Conservation (phyloP, 1,140 invertebrate genomes). For the Periplaneta americana region DNA sequence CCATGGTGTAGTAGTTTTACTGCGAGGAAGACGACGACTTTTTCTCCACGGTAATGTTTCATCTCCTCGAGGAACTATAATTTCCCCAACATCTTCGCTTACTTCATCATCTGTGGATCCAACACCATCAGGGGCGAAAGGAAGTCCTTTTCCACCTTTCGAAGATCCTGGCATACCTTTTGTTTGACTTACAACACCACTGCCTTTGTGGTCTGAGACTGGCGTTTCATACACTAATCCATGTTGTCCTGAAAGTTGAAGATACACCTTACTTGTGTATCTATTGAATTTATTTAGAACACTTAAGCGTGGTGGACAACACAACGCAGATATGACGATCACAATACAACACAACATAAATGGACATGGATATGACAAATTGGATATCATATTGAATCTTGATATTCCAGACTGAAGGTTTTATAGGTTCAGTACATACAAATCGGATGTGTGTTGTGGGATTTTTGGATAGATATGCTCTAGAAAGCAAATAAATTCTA, state of each 20-base stretch:
- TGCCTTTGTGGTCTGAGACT: conserved; percentile 29
- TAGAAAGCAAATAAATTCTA: no score
- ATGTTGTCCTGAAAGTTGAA: conserved; percentile 29
- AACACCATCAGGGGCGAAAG: neutral
- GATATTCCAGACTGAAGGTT: no score
- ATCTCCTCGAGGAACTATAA: conserved; percentile 39
- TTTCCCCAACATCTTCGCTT: neutral
- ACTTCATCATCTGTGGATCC: conserved; percentile 3
- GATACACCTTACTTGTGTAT: neutral
- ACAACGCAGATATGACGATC: neutral
- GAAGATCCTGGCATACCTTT: neutral
- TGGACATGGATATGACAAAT: no score
- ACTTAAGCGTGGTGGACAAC: neutral
- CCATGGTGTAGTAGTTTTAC: neutral
- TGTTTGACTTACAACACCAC: conserved; percentile 12
- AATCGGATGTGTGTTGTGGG: no score
- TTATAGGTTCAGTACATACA: no score
- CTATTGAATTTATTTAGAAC: no score
- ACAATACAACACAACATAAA: no score
- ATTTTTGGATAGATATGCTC: no score
- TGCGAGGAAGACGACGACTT: conserved; percentile 5
- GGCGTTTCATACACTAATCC: conserved; percentile 24
- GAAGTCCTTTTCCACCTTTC: conserved; percentile 1
- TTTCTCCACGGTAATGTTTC: conserved; percentile 46
- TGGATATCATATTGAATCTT: no score